Conservation (phyloP, 1,140 invertebrate genomes). For the Apolygus lucorum region DNA sequence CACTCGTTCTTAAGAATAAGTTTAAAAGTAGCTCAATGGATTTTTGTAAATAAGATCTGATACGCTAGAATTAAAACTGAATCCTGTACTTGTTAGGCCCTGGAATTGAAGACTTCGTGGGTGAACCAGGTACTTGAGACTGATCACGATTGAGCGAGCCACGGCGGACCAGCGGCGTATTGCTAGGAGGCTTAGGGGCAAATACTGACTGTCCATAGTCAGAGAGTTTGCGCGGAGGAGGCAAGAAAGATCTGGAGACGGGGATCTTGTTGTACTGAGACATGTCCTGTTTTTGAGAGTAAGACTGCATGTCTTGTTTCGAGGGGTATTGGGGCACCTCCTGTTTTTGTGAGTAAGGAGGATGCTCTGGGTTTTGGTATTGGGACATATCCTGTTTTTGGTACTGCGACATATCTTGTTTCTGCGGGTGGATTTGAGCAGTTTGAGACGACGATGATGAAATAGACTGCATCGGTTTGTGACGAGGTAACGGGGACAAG, state of each 20-base stretch:
- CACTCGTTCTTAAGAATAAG: no score
- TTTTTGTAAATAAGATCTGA: constrained; percentile 1
- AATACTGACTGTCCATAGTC: constrained; percentile 31
- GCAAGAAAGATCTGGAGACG: constrained; percentile 32
- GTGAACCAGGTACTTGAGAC: constrained; percentile 27
- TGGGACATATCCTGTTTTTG: constrained; percentile 24
- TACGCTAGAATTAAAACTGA: constrained; percentile 34
- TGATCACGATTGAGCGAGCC: constrained; percentile 33
- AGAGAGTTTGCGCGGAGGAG: constrained; percentile 34
- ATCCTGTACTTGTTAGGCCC: constrained; percentile 37
- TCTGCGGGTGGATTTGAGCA: background rate
- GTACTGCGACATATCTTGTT: constrained; percentile 21
- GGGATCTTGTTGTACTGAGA: background rate
- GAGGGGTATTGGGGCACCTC: constrained; percentile 12
- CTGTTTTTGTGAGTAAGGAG: no score
- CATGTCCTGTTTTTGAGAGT: constrained; percentile 27
- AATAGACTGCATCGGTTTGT: background rate
- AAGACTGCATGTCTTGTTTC: constrained; percentile 23
- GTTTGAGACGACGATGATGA: background rate
- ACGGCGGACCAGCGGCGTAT: constrained; percentile 29
- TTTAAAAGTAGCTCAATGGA: no score
- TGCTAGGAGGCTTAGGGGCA: constrained; percentile 23
- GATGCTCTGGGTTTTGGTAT: no score
- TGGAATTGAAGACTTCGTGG: constrained; percentile 33
- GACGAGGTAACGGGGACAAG: background rate